A percentile compares a stretch with the other conserved stretches of the same genome.
phyloP scores from a whole-genome alignment of 2,797 vertebrate genomes.

The Trachurus trachurus region DNA sequence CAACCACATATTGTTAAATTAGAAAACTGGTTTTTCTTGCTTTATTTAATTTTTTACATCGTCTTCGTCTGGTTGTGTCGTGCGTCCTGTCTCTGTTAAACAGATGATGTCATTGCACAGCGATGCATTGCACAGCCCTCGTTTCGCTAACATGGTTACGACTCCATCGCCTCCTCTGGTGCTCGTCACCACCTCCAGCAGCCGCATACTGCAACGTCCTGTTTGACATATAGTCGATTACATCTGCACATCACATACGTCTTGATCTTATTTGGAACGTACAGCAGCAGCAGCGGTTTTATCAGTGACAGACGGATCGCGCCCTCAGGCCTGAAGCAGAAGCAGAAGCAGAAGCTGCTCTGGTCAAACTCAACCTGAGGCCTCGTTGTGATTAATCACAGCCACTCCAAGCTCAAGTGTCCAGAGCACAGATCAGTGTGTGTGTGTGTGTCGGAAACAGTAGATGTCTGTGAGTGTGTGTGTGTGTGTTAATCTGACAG shows the following conservation, averaged over 20 bases:
- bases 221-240: constrained; percentile 24
- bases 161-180: constrained; percentile 33
- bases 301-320: constrained; percentile 45
- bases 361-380: constrained; percentile 58
- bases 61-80: constrained; percentile 1
- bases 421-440: constrained; percentile 3
- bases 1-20: too few relatives aligned
- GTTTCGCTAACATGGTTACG: constrained; percentile 43
- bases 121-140: constrained; percentile 5
- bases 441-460: not conserved
- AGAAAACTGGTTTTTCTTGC: not conserved
- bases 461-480: not conserved
- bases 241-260: not conserved
- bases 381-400: constrained; percentile 45
- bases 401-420: constrained; percentile 49
- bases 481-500: not conserved
- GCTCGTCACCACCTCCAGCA: not conserved
- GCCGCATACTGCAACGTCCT: not conserved
- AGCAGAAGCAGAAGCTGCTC: constrained; percentile 31
- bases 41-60: not conserved
- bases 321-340: constrained; percentile 37
- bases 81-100: constrained; percentile 33
- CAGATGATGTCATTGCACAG: constrained; percentile 32
- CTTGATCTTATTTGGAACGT: constrained; percentile 12
- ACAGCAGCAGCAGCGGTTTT: constrained; percentile 33